A percentile compares a stretch with the other conserved stretches of the same genome.
Conservation (phyloP, 2,797 vertebrate species). For the Rachycentron canadum region DNA sequence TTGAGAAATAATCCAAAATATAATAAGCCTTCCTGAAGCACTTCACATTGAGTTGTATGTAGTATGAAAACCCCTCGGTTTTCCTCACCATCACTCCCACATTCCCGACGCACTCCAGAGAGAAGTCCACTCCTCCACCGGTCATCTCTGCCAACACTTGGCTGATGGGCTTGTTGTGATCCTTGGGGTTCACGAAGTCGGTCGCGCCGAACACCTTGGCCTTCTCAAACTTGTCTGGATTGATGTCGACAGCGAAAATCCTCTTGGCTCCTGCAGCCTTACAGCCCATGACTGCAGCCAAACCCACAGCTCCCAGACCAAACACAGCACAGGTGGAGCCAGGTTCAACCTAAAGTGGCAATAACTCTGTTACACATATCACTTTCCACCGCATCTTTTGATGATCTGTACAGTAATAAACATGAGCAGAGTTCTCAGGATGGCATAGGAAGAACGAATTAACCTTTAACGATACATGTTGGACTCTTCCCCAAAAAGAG, state of each 20-base stretch:
- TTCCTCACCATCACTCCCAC: slow-evolving; percentile 91
- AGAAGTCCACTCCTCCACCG: slow-evolving; percentile 92
- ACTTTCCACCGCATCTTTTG: background rate
- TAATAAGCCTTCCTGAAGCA: background rate
- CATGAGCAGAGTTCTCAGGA: background rate
- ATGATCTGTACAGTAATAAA: background rate
- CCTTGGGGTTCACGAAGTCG: slow-evolving; percentile 92
- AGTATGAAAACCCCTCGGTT: background rate
- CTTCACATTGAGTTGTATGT: background rate
- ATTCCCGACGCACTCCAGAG: slow-evolving; percentile 94
- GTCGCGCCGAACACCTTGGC: slow-evolving; percentile 93
- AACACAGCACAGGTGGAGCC: slow-evolving; percentile 95
- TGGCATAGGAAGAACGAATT: background rate
- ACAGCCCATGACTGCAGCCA: slow-evolving; percentile 97
- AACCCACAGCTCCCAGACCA: slow-evolving; percentile 93
- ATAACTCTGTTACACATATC: background rate
- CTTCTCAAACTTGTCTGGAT: slow-evolving; percentile 91
- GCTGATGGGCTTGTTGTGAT: slow-evolving; percentile 89
- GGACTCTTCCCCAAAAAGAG: background rate
- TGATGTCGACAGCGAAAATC: slow-evolving; percentile 93
- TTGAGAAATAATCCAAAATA: background rate
- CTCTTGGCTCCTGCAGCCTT: slow-evolving; percentile 91
- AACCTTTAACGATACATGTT: background rate
- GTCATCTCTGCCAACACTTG: slow-evolving; percentile 92
- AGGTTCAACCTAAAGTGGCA: slow-evolving; percentile 87